phyloP scores from a whole-genome alignment of 2,797 vertebrate species.

The Champsocephalus esox region DNA sequence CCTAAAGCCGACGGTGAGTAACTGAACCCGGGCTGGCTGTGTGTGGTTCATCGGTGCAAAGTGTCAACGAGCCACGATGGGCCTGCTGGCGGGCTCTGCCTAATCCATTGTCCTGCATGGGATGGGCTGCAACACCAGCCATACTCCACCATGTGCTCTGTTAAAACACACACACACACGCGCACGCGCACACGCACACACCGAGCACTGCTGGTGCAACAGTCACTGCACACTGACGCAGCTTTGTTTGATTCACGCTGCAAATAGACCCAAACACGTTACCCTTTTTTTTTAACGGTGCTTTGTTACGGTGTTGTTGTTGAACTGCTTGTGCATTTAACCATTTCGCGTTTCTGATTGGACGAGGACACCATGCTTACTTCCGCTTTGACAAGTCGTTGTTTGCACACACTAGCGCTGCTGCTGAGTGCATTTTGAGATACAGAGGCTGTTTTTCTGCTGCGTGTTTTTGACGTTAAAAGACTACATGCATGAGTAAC shows the following conservation, averaged over 20 bases:
- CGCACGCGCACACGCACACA: not conserved
- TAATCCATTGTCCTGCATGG: slow-evolving; percentile 72
- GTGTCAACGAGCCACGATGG: not conserved
- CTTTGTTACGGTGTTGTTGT: slow-evolving; percentile 30
- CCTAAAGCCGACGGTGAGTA: slow-evolving; percentile 81
- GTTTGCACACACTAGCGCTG: slow-evolving; percentile 8
- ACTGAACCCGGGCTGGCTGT: not conserved
- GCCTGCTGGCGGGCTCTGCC: slow-evolving; percentile 39
- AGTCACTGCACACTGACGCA: not conserved
- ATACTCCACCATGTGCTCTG: slow-evolving; percentile 82
- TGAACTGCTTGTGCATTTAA: slow-evolving; percentile 49
- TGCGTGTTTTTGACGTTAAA: not conserved
- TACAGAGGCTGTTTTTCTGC: too few relatives aligned
- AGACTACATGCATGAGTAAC: not conserved
- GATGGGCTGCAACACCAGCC: slow-evolving; percentile 73
- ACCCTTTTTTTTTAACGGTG: not conserved
- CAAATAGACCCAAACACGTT: accelerated
- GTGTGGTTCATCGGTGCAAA: not conserved
- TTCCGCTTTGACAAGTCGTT: slow-evolving; percentile 72
- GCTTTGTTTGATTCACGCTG: not conserved
- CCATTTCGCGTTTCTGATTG: slow-evolving; percentile 71
- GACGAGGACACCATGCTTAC: slow-evolving; percentile 55
- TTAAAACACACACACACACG: slow-evolving; percentile 10
- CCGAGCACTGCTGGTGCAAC: not conserved
- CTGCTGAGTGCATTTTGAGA: not conserved